phyloP scores from a whole-genome alignment of 1,140 invertebrate species.

The Macrobrachium rosenbergii region DNA sequence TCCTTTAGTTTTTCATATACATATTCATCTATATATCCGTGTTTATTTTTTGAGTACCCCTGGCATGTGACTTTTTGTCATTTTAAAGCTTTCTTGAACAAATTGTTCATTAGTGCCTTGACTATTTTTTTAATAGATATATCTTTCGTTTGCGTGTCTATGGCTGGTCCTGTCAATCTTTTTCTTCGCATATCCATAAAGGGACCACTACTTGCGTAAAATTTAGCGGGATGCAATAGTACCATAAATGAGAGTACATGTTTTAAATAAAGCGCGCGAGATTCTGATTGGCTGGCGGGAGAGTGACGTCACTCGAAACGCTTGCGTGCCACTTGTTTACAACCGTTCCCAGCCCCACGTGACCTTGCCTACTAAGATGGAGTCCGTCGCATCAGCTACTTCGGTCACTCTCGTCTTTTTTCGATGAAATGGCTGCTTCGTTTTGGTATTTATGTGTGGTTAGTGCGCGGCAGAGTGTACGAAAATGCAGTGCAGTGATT shows the following conservation, averaged over 20 bases:
- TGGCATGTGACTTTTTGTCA: too few relatives aligned
- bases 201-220: background rate
- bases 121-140: too few relatives aligned
- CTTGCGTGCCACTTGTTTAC: constrained; percentile 64
- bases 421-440: constrained; percentile 55
- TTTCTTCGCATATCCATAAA: too few relatives aligned
- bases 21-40: too few relatives aligned
- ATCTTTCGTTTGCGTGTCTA: too few relatives aligned
- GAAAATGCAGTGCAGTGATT: constrained; percentile 58
- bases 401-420: constrained; percentile 52
- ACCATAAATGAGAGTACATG: background rate
- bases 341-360: constrained; percentile 64
- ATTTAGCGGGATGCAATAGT: background rate
- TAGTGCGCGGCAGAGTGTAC: constrained; percentile 15
- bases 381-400: constrained; percentile 53
- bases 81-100: too few relatives aligned
- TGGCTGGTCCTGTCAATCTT: too few relatives aligned
- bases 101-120: too few relatives aligned
- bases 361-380: constrained; percentile 64
- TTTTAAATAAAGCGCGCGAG: background rate
- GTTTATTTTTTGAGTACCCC: too few relatives aligned
- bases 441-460: constrained; percentile 11
- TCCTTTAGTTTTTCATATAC: too few relatives aligned
- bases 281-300: constrained; percentile 32
- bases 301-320: constrained; percentile 53